phyloP scores from a whole-genome alignment of 2,797 vertebrate species.

The Botia kubotai region DNA sequence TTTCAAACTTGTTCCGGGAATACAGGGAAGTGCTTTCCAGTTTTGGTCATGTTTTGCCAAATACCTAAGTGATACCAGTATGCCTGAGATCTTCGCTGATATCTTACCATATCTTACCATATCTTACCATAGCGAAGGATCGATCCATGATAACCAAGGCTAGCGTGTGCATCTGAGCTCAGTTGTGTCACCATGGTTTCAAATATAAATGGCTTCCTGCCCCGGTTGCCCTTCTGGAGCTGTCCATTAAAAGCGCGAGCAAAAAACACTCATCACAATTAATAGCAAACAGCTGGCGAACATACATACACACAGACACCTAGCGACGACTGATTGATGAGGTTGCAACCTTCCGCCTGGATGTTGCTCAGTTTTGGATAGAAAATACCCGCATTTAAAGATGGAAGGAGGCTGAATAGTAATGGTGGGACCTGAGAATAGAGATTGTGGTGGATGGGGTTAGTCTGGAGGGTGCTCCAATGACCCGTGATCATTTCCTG shows the following conservation, averaged over 20 bases:
- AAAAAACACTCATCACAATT: background rate
- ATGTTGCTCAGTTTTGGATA: background rate
- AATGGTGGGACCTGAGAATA: background rate
- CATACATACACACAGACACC: slow-evolving; percentile 1
- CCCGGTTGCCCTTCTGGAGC: background rate
- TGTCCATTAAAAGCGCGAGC: slow-evolving; percentile 9
- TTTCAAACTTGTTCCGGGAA: background rate
- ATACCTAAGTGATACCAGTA: background rate
- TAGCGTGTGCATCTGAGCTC: background rate
- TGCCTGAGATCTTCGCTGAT: background rate
- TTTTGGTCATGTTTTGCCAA: background rate
- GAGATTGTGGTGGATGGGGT: slow-evolving; percentile 9
- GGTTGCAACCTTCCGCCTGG: background rate
- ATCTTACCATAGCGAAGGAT: background rate
- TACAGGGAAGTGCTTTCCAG: background rate
- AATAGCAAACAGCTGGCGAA: slow-evolving; percentile 19
- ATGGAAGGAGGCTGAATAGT: background rate
- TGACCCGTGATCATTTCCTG: slow-evolving; percentile 41
- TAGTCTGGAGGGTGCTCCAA: slow-evolving; percentile 11
- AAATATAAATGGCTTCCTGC: slow-evolving; percentile 22
- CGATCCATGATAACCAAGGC: background rate
- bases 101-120: no score
- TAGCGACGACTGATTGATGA: slow-evolving; percentile 34
- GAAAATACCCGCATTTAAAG: background rate
- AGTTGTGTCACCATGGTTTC: background rate